Conservation (phyloP, 2,888 invertebrate species). For the Campopleginae sp. region DNA sequence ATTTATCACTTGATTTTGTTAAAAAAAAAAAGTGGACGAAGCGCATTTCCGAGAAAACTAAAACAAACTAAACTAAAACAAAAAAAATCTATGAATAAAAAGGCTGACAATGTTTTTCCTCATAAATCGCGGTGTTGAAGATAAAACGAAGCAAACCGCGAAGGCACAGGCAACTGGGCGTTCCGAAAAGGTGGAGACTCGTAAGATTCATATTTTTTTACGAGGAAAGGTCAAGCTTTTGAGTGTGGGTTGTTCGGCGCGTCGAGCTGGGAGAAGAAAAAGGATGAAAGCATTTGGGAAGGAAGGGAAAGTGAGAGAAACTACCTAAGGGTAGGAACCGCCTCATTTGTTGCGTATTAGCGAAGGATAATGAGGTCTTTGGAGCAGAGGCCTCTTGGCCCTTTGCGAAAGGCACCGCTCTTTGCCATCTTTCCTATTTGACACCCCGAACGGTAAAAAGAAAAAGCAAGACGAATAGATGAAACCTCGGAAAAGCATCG, state of each 20-base stretch:
- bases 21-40: neutral
- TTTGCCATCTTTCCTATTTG: slow-evolving; percentile 25
- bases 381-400: slow-evolving; percentile 72
- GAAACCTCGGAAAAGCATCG: slow-evolving; percentile 41
- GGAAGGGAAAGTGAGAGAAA: slow-evolving; percentile 32
- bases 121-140: slow-evolving; percentile 50
- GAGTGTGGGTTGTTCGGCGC: slow-evolving; percentile 9
- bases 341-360: slow-evolving; percentile 79
- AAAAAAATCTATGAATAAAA: slow-evolving; percentile 19
- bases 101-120: slow-evolving; percentile 49
- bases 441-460: slow-evolving; percentile 33
- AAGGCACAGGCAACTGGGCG: slow-evolving; percentile 37
- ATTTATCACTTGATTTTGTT: neutral
- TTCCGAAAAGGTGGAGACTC: slow-evolving; percentile 36
- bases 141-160: slow-evolving; percentile 18
- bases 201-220: slow-evolving; percentile 37
- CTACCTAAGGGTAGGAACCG: slow-evolving; percentile 61
- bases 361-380: slow-evolving; percentile 79
- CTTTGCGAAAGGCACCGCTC: slow-evolving; percentile 63
- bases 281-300: neutral
- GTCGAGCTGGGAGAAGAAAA: neutral
- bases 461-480: slow-evolving; percentile 36
- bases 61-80: neutral
- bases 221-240: slow-evolving; percentile 20
- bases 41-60: neutral